Base-by-base conservation (phyloP, 2,888 invertebrate species). In the Sphaerophoria rueppellii region DNA sequence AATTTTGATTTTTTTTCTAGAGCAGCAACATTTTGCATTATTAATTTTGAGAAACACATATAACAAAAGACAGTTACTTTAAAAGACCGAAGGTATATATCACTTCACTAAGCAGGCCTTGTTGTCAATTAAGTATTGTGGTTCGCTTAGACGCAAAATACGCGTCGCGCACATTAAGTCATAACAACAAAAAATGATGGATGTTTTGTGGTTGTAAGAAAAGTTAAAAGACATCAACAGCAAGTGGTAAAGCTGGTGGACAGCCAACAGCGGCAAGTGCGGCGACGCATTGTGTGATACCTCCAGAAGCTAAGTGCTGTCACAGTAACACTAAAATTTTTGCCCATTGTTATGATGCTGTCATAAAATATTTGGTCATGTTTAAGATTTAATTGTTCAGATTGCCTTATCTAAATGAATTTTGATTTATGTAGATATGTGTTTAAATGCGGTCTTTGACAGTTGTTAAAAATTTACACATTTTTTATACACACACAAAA, bases 291-390 rank as follows among this genome's bases (percentile, higher is more conserved):
- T 43, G 37, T 14, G 37, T 48, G 37, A 12, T 80, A 73, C 77
- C 61, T 58, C 67, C 80, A 83, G 80, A 76, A 83, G 80, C 75
- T 72, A 80, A 83, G 83, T 83, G 83, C 83, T 80, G 80, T 83
- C 83, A 83, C 60, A 75, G 35, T 50, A 57, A 4, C 6, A 46
- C 16, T 58, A 34, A 24, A 24, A 24, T 24, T 24, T 24, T 43
- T 9, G 32, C 65, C 65, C 50, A 71, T 75, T 5, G 9, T 43
- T 6, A 40, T 83, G 83, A 75, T 67, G 71, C 40, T 83, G 72
- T 80, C 67, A 67, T 46, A 67, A 24, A 80, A 80, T 75, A 65
- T 72, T 83, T 75, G 80, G 75, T 80, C 80, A 80, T 83, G 75
- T 83, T 76, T 80, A 69, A 40, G 69, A 67, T 71, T 80, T 83